Conservation (phyloP, 2,113 vertebrate genomes). For the Stictonetta naevosa region DNA sequence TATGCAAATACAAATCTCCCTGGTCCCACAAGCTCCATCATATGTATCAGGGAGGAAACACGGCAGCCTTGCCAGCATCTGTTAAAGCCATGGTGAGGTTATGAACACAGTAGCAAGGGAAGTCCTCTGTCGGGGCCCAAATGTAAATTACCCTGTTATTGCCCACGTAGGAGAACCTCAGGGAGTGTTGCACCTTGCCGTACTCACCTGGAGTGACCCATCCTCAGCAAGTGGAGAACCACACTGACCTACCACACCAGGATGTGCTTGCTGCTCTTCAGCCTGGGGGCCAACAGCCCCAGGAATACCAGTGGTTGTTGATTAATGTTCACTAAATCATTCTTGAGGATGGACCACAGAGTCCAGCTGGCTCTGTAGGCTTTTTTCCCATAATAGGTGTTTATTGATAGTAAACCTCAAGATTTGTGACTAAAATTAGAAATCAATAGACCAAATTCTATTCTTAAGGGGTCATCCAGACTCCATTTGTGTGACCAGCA, state of each 20-base stretch:
- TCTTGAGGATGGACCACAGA: not conserved
- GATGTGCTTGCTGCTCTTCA: not conserved
- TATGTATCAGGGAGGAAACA: accelerated
- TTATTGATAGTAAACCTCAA: not conserved
- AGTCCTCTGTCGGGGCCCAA: not conserved
- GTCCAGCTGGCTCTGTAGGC: not conserved
- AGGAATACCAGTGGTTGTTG: not conserved
- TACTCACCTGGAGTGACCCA: accelerated
- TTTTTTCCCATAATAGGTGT: not conserved
- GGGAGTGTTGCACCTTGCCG: accelerated
- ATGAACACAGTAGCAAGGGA: not conserved
- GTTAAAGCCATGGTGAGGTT: not conserved
- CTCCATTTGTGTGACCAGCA: not conserved
- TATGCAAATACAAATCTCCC: not conserved
- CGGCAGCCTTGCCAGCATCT: not conserved
- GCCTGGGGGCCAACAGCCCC: not conserved
- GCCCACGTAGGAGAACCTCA: not conserved
- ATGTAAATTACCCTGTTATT: not conserved
- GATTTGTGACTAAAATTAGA: not conserved
- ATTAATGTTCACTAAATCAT: not conserved
- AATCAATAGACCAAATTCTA: not conserved
- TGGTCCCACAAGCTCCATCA: accelerated
- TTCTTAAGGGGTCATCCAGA: not conserved
- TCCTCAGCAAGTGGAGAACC: not conserved
- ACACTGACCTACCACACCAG: not conserved